Evolutionary conservation across 2,888 invertebrate genomes (phyloP).

Genomic region (Pterobdella sp.): DNA sequence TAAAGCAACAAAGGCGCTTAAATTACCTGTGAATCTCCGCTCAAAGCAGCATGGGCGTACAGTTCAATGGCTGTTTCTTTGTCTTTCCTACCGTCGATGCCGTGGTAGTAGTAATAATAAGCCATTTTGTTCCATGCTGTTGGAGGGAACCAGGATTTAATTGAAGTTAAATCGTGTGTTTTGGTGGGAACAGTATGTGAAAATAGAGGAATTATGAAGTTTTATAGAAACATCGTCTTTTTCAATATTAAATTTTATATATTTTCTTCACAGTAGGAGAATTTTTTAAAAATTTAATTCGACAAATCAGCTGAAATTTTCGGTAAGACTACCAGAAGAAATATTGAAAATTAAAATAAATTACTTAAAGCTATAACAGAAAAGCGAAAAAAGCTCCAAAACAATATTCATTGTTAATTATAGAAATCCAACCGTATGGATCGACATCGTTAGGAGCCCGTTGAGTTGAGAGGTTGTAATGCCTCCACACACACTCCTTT

Average conservation of each 20-base stretch:
- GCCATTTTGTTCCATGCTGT: constrained; percentile 49
- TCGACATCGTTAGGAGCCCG: constrained; percentile 43
- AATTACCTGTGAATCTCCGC: constrained; percentile 47
- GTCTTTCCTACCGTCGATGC: constrained; percentile 40
- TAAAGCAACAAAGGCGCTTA: neutral
- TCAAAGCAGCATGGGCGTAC: constrained; percentile 43
- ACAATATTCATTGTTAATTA: too few species aligned
- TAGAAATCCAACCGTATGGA: constrained; percentile 42
- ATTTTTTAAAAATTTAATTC: too few species aligned
- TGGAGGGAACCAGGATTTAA: too few species aligned
- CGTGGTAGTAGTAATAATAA: constrained; percentile 48
- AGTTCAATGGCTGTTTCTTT: constrained; percentile 40
- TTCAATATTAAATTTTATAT: too few species aligned
- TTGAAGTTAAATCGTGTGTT: too few species aligned
- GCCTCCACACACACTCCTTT: constrained; percentile 48
- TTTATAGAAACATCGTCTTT: too few species aligned
- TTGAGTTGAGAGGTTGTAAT: constrained; percentile 44
- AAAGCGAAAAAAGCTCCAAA: neutral
- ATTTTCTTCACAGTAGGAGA: too few species aligned
- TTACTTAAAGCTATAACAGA: neutral
- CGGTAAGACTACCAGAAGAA: too few species aligned
- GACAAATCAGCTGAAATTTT: too few species aligned
- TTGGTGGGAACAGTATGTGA: too few species aligned
- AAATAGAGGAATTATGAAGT: too few species aligned
- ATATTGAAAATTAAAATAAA: neutral